Conservation (phyloP, 2,797 vertebrate genomes). For the Choloepus didactylus region DNA sequence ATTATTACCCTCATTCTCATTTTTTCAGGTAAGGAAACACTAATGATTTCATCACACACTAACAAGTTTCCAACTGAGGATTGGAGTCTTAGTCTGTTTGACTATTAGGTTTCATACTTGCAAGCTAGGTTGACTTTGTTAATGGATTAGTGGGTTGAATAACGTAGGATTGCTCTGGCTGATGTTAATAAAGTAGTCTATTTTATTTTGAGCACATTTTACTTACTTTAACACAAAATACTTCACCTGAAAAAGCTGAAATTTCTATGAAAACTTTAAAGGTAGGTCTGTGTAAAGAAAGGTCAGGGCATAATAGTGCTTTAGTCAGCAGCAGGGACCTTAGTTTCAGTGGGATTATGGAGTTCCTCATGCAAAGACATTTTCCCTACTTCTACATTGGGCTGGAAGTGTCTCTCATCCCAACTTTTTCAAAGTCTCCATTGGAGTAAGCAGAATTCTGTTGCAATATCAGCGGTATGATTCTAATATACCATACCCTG, state of each 20-base stretch:
- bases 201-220: slow-evolving; percentile 53
- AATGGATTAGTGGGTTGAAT: neutral
- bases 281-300: neutral
- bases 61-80: slow-evolving; percentile 25
- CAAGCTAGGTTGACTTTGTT: slow-evolving; percentile 21
- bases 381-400: neutral
- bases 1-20: neutral
- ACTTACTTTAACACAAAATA: slow-evolving; percentile 33
- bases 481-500: neutral
- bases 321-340: neutral
- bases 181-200: slow-evolving; percentile 35
- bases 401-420: neutral
- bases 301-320: neutral
- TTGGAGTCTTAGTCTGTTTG: neutral
- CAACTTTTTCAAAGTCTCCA: slow-evolving; percentile 37
- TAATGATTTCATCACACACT: neutral
- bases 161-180: neutral
- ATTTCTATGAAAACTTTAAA: neutral
- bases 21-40: slow-evolving; percentile 18
- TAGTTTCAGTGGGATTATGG: neutral
- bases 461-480: neutral
- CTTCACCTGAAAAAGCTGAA: neutral
- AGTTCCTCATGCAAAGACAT: neutral
- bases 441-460: neutral
- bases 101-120: neutral